Conservation (phyloP, 2,797 vertebrate genomes). For the Dipus sagitta region DNA sequence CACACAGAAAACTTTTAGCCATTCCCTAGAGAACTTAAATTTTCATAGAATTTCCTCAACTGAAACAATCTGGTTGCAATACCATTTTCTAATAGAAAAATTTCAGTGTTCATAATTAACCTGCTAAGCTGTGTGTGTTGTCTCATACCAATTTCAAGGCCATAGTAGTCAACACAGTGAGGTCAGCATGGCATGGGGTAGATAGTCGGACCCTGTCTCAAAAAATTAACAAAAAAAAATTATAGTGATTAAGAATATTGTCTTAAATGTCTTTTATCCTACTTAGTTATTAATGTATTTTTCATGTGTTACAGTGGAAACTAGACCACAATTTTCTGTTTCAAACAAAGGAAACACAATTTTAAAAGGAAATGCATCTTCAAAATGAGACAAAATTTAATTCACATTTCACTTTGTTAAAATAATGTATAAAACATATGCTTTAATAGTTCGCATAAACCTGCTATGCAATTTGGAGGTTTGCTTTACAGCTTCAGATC, state of each 20-base stretch:
- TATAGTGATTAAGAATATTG: background rate
- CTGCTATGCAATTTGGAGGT: background rate
- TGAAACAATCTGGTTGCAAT: conserved; percentile 19
- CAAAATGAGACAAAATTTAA: background rate
- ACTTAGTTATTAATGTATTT: background rate
- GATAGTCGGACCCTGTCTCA: too few relatives aligned
- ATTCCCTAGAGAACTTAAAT: background rate
- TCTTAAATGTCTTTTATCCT: background rate
- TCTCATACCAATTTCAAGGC: too few relatives aligned
- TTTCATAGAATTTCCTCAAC: conserved; percentile 35
- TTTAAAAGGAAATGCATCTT: background rate
- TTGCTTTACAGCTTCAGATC: background rate
- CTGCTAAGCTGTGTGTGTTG: too few relatives aligned
- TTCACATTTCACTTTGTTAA: background rate
- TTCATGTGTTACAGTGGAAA: background rate
- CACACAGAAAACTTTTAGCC: background rate
- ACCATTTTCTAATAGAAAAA: background rate
- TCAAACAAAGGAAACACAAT: background rate
- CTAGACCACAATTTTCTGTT: background rate
- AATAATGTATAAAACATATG: background rate
- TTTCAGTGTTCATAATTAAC: too few relatives aligned
- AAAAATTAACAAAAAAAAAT: background rate
- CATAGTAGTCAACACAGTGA: too few relatives aligned
- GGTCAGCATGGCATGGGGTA: too few relatives aligned
- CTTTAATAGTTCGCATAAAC: background rate